Evolutionary conservation across 2,113 vertebrate genomes (phyloP), one percentile per base, ranked within the genome.

Genomic region (Daboia siamensis): DNA sequence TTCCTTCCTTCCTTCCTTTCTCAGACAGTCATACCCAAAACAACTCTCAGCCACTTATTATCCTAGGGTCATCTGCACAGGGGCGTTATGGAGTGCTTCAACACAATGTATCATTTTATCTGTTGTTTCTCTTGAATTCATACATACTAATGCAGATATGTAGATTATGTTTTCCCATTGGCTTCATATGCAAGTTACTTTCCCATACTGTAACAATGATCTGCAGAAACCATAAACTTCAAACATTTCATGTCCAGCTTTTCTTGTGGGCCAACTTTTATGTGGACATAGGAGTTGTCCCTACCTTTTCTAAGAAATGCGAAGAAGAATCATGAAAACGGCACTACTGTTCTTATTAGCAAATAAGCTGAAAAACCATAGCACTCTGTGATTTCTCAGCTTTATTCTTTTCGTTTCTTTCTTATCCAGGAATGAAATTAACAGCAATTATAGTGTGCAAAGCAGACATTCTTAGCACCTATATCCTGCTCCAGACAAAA

Each of bases 361-460:
- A 74, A 59, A 48, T 23, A 5, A 29, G 26, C 20, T 56, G 39
- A 7, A 20, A 23, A 85, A 56, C 33, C 44, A 56, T 39, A 46
- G 24, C n/a, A 55, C 23, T 56, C 24, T 29, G 12, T 55, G 33
- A 61, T 91, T 86, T 86, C 15, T 54, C 24, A 51, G 39, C 2
- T 61, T 86, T 87, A 48, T 91, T 90, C 69, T 48, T 51, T 51
- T 51, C 56, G 20, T 13, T 64, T 64, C 29, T 64, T 59, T 59
- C 5, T 46, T 13, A 15, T 85, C 69, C 29, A 39, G 46, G 80
- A 91, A 61, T 91, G 91, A 92, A 91, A 89, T 89, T 92, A 74
- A 84, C 87, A 92, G 87, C 69, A 92, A 92, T 92, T 89, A 92
- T 13, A 57, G 64, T 84, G 52, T 89, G 91, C 33, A 64, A 92